Conservation (phyloP, 2,113 vertebrate genomes). For the Salvelinus namaycush region DNA sequence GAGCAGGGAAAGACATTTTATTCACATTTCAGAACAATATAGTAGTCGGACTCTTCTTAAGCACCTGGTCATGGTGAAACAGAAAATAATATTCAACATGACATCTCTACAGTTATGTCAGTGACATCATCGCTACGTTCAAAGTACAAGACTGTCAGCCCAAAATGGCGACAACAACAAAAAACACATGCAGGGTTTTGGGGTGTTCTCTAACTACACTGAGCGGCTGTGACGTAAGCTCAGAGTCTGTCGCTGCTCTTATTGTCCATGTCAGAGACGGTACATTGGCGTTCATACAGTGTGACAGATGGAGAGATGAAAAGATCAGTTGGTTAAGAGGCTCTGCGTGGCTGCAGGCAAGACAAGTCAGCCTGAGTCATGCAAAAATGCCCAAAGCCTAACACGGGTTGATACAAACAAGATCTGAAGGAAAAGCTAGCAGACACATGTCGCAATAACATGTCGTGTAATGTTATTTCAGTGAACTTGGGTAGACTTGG, state of each 20-base stretch:
- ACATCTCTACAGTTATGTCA: no score
- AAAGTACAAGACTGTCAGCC: no score
- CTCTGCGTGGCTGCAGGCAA: background rate
- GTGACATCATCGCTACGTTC: no score
- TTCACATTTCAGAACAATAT: background rate
- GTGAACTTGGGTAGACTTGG: constrained; percentile 28
- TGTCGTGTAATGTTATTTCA: constrained; percentile 30
- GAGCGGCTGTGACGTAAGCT: no score
- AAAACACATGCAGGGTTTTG: no score
- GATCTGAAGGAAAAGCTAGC: constrained; percentile 19
- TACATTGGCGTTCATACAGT: background rate
- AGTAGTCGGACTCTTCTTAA: background rate
- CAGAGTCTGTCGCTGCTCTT: no score
- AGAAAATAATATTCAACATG: background rate
- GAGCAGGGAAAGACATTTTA: background rate
- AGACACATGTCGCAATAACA: constrained; percentile 18
- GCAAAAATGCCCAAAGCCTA: constrained; percentile 22
- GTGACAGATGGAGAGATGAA: constrained; percentile 15
- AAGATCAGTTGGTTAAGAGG: constrained; percentile 34
- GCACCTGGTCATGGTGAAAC: background rate
- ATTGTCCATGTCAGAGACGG: background rate
- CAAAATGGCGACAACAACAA: no score
- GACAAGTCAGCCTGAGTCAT: constrained; percentile 39
- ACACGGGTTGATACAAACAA: constrained; percentile 30
- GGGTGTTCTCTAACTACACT: no score